Percentiles rank a stretch among this genome's conserved stretches.
Conservation (phyloP, 2,797 vertebrate genomes). For the Siniperca scherzeri region DNA sequence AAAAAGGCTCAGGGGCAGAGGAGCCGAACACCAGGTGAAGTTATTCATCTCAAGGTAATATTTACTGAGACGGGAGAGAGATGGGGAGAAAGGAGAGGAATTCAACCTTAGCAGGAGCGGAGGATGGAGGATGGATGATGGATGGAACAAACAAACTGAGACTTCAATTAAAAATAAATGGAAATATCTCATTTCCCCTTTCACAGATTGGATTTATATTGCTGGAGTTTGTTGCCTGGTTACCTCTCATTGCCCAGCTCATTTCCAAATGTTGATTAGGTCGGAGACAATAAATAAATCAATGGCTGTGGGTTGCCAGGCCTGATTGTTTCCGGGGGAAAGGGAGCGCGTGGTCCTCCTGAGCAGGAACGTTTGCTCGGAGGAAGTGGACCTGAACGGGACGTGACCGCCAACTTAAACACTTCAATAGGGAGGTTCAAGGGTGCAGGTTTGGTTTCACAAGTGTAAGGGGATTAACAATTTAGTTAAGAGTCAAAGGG, state of each 20-base stretch:
- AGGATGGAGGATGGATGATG: conserved; percentile 47
- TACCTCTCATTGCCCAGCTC: conserved; percentile 77
- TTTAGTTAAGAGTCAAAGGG: conserved; percentile 17
- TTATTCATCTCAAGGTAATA: conserved; percentile 67
- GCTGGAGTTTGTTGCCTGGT: conserved; percentile 76
- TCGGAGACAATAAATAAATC: conserved; percentile 77
- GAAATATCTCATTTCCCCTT: conserved; percentile 81
- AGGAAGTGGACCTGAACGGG: conserved; percentile 45
- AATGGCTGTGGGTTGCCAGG: conserved; percentile 52
- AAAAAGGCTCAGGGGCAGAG: conserved; percentile 60
- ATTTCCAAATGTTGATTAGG: conserved; percentile 79
- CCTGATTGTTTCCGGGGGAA: conserved; percentile 70
- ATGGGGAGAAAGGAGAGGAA: conserved; percentile 35
- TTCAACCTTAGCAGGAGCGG: conserved; percentile 38
- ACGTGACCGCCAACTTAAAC: conserved; percentile 40
- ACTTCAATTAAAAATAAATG: conserved; percentile 83
- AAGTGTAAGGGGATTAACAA: conserved; percentile 16
- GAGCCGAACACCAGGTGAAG: conserved; percentile 59
- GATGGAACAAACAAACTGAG: conserved; percentile 75
- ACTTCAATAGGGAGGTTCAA: background rate
- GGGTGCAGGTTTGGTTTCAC: conserved; percentile 6
- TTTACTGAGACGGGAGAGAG: conserved; percentile 51
- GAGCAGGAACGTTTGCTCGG: conserved; percentile 12
- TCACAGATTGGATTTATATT: conserved; percentile 80
- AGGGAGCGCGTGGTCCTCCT: conserved; percentile 14